These are phyloP conservation scores for Thalassoma bifasciatum DNA, from an alignment of 2,113 vertebrate species.

Conservation along the genomic window DNA sequence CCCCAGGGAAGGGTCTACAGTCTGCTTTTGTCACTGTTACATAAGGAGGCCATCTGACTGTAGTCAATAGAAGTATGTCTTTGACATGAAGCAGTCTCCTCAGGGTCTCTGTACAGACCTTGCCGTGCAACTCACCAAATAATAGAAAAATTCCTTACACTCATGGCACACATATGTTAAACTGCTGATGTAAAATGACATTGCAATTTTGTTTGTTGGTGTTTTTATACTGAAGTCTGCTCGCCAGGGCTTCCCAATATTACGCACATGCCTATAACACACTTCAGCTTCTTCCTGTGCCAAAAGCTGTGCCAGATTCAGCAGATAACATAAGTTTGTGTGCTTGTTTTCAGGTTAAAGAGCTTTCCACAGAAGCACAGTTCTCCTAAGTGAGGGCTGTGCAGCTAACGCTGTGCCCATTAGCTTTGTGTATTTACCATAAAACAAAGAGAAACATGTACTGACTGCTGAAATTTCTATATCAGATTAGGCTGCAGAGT, in stretches of 20 bases:
- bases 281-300: background rate
- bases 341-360: background rate
- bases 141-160: background rate
- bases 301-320: background rate
- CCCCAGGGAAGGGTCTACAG: constrained; percentile 35
- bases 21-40: constrained; percentile 50
- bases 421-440: constrained; percentile 16
- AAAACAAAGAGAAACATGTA: constrained; percentile 16
- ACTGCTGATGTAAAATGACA: too few species aligned
- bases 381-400: background rate
- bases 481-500: constrained; percentile 29
- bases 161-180: constrained; percentile 10
- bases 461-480: constrained; percentile 22
- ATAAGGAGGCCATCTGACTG: constrained; percentile 25
- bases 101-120: constrained; percentile 25
- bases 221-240: background rate
- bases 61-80: constrained; percentile 38
- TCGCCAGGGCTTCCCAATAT: too few species aligned
- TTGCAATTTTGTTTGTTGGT: background rate
- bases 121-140: constrained; percentile 36
- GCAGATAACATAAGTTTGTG: constrained; percentile 1
- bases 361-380: constrained; percentile 17
- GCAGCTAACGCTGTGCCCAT: background rate
- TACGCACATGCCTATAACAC: background rate
- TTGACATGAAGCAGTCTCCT: constrained; percentile 28